Percentiles rank a stretch among this genome's conserved stretches.
Conservation (phyloP, 1,140 invertebrate species). For the Drosophila ficusphila region DNA sequence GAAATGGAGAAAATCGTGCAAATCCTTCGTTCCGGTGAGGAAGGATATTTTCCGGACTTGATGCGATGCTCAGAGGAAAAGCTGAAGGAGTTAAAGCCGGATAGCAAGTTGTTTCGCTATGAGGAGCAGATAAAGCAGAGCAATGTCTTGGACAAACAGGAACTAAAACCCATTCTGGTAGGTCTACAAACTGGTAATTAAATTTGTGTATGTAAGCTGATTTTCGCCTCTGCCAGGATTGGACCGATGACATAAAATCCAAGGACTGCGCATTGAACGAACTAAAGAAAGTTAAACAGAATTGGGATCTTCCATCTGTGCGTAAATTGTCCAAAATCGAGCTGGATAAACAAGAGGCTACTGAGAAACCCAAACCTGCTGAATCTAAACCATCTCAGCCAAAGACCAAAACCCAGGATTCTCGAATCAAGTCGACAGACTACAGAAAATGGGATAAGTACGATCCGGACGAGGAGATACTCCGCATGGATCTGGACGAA, state of each 20-base stretch:
- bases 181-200: not conserved
- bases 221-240: constrained; percentile 74
- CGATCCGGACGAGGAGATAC: constrained; percentile 88
- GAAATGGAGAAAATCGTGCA: constrained; percentile 87
- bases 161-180: constrained; percentile 72
- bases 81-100: constrained; percentile 85
- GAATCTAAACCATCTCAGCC: not conserved
- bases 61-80: constrained; percentile 85
- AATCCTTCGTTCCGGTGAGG: constrained; percentile 88
- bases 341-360: constrained; percentile 14
- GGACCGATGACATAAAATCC: constrained; percentile 84
- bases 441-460: constrained; percentile 89
- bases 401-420: constrained; percentile 10
- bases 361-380: not conserved
- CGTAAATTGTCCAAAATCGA: constrained; percentile 57
- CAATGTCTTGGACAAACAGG: constrained; percentile 68
- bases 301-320: constrained; percentile 54
- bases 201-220: not conserved
- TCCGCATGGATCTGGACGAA: constrained; percentile 87
- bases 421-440: constrained; percentile 85
- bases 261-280: constrained; percentile 83
- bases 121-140: constrained; percentile 83
- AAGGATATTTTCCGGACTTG: constrained; percentile 88
- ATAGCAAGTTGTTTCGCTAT: constrained; percentile 85
- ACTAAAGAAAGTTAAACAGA: constrained; percentile 41